Percentiles rank a stretch among this genome's conserved stretches.
These are phyloP conservation scores for Dryoscopus gambensis DNA, from an alignment of 2,113 vertebrate genomes.

Conservation along the genomic window DNA sequence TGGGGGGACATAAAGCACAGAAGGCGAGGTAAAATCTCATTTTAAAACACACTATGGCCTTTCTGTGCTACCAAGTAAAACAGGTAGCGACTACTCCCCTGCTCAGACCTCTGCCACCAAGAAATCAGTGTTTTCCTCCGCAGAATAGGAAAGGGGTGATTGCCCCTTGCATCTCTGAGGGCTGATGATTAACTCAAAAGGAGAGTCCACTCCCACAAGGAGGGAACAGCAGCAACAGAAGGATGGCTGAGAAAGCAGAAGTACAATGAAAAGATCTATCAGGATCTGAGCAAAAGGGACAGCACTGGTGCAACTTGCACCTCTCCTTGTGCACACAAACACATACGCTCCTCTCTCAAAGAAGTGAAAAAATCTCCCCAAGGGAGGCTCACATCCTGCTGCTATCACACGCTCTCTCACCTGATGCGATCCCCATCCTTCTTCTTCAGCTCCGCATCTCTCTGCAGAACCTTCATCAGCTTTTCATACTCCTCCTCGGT, in stretches of 20 bases:
- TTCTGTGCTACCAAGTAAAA: neutral
- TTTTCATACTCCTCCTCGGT: conserved; percentile 70
- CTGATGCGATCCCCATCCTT: conserved; percentile 73
- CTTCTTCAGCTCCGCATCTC: conserved; percentile 72
- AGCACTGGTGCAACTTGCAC: neutral
- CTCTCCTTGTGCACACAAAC: neutral
- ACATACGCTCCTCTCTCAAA: neutral
- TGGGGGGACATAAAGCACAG: neutral
- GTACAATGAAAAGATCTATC: neutral
- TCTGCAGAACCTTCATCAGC: conserved; percentile 71
- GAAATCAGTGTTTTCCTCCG: neutral
- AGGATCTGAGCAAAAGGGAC: neutral
- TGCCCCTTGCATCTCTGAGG: neutral
- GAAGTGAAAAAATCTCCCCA: neutral
- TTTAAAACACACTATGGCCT: neutral
- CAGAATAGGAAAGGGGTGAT: neutral
- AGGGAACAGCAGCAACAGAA: neutral
- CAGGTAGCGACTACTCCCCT: neutral
- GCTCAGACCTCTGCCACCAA: neutral
- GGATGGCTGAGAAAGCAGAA: neutral
- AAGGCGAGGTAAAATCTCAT: neutral
- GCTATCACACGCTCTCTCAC: neutral
- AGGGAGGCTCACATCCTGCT: neutral
- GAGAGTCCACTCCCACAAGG: neutral
- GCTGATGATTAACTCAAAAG: neutral